A percentile compares a stretch with the other conserved stretches of the same genome.
Conservation (phyloP, 1,140 invertebrate genomes). For the Condylostylus longicornis region DNA sequence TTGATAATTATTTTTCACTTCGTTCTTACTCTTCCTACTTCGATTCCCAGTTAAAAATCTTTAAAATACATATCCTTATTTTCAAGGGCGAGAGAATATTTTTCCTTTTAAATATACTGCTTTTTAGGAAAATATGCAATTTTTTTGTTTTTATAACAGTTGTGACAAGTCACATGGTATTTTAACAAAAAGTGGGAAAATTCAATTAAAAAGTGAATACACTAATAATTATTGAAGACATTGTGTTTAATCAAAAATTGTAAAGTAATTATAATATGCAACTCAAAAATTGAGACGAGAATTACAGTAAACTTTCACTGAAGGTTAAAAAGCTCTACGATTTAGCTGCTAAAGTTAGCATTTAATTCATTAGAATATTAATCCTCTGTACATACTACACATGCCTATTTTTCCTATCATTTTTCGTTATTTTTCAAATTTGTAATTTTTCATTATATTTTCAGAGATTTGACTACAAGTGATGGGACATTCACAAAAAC, state of each 20-base stretch:
- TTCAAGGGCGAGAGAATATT: background rate
- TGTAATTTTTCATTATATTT: conserved; percentile 32
- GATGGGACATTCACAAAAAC: conserved; percentile 79
- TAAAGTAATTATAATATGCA: too few relatives aligned
- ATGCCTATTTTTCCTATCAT: conserved; percentile 7
- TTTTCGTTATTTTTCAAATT: background rate
- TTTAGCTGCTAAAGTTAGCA: conserved; percentile 1
- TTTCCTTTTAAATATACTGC: background rate
- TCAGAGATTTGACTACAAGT: conserved; percentile 61
- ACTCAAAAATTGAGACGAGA: too few relatives aligned
- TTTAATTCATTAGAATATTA: background rate
- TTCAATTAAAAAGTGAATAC: too few relatives aligned
- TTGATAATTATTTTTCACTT: conserved; percentile 3
- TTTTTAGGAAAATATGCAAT: background rate
- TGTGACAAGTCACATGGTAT: background rate
- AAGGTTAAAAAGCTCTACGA: background rate
- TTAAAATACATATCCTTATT: background rate
- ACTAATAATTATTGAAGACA: too few relatives aligned
- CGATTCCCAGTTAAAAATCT: too few relatives aligned
- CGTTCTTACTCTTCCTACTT: background rate
- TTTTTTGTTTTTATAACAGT: background rate
- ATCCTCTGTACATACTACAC: background rate
- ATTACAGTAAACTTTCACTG: background rate
- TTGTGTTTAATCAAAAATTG: too few relatives aligned
- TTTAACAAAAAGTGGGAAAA: too few relatives aligned